phyloP scores from a whole-genome alignment of 2,888 invertebrate species.

The Troilus luridus region DNA sequence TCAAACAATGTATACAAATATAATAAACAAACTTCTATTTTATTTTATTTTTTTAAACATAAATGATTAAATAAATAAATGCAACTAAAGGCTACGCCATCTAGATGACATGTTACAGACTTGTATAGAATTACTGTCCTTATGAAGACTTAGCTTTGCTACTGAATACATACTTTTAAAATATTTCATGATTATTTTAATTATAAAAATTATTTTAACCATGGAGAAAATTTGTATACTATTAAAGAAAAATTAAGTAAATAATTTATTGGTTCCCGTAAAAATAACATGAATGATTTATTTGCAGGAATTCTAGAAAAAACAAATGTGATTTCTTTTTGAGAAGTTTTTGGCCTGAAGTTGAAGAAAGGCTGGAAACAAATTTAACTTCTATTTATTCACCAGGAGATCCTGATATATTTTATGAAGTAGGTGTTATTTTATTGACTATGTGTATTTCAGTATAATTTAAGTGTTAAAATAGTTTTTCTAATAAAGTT shows the following conservation, averaged over 20 bases:
- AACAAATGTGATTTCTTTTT: conserved; percentile 82
- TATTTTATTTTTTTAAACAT: no score
- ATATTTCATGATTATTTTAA: no score
- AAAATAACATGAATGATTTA: background rate
- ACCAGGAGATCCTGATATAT: conserved; percentile 91
- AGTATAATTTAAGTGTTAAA: background rate
- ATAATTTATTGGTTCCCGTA: background rate
- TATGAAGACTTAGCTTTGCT: no score
- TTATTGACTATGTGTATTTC: background rate
- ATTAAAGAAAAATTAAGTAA: background rate
- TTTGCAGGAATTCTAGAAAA: conserved; percentile 41
- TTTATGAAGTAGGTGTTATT: conserved; percentile 75
- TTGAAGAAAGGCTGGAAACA: conserved; percentile 85
- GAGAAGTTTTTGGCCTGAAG: conserved; percentile 90
- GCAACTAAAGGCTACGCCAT: no score
- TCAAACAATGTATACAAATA: background rate
- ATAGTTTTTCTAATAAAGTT: background rate
- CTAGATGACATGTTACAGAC: no score
- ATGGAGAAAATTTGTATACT: no score
- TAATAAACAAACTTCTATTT: background rate
- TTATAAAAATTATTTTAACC: no score
- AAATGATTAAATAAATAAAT: no score
- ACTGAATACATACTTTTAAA: no score
- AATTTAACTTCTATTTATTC: conserved; percentile 89
- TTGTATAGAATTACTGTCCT: no score